Percentiles rank a stretch among this genome's conserved stretches.
These are phyloP conservation scores for Hycleus cichorii DNA, from an alignment of 1,140 invertebrate genomes.

Conservation along the genomic window DNA sequence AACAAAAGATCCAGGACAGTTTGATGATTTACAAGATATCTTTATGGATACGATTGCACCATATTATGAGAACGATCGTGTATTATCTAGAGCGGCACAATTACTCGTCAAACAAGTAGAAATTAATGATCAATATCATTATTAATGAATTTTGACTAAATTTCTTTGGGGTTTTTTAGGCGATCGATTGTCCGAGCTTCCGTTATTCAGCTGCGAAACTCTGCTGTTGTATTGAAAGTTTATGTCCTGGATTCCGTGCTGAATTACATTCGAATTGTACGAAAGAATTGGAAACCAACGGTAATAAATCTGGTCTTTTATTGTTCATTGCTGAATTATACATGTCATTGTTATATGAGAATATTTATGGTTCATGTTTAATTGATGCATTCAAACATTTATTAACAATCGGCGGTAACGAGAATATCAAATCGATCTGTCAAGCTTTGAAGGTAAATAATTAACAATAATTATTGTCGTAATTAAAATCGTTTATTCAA, in stretches of 20 bases:
- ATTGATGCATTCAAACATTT: conserved; percentile 31
- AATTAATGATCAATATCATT: not conserved
- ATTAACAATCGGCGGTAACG: conserved; percentile 27
- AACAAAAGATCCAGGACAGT: conserved; percentile 38
- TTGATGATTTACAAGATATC: conserved; percentile 33
- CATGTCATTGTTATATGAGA: conserved; percentile 30
- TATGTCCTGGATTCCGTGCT: conserved; percentile 31
- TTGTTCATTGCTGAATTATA: conserved; percentile 38
- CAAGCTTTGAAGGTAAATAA: conserved; percentile 46
- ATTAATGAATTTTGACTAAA: conserved; percentile 5
- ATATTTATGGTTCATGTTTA: conserved; percentile 30
- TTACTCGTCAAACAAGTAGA: conserved; percentile 32
- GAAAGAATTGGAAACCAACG: conserved; percentile 28
- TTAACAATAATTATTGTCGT: not conserved
- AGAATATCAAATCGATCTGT: conserved; percentile 49
- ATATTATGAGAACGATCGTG: conserved; percentile 28
- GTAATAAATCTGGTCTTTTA: conserved; percentile 30
- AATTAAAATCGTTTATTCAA: not conserved
- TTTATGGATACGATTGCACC: conserved; percentile 34
- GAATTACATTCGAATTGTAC: conserved; percentile 31
- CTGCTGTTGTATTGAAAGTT: conserved; percentile 31
- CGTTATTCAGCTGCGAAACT: conserved; percentile 35
- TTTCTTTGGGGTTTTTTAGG: conserved; percentile 19
- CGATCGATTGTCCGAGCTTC: conserved; percentile 32
- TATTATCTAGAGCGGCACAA: conserved; percentile 23